Percentiles rank a stretch among this genome's conserved stretches.
Evolutionary conservation across 2,113 vertebrate species (phyloP).

Genomic region (Lasiurus borealis): DNA sequence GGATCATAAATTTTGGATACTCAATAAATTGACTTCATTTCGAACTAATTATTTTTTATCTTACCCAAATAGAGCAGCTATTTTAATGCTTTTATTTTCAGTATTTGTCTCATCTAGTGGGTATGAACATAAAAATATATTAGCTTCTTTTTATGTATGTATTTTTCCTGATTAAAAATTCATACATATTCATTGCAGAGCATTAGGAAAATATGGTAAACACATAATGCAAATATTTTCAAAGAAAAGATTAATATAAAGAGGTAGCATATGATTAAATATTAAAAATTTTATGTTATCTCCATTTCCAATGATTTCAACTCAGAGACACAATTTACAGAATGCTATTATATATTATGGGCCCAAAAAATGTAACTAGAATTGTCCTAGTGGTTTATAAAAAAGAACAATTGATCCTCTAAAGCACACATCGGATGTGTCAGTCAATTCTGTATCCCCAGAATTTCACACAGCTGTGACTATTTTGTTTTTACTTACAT

Average conservation of each 20-base stretch:
- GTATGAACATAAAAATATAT: neutral
- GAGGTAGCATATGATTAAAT: neutral
- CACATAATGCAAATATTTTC: neutral
- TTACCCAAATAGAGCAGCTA: neutral
- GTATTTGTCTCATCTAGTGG: neutral
- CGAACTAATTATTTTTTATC: neutral
- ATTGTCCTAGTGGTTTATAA: neutral
- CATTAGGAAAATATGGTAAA: neutral
- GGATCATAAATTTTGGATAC: neutral
- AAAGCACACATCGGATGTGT: neutral
- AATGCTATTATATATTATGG: neutral
- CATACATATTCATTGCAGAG: neutral
- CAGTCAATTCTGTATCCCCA: neutral
- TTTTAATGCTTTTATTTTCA: constrained; percentile 29
- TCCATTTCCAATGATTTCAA: neutral
- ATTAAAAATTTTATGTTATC: neutral
- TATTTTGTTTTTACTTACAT: constrained; percentile 51
- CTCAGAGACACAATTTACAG: neutral
- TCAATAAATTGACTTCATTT: neutral
- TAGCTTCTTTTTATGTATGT: neutral
- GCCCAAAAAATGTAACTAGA: neutral
- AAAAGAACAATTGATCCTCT: neutral
- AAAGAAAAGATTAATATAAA: constrained; percentile 45
- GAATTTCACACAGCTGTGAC: neutral
- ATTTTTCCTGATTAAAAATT: constrained; percentile 24